Evolutionary conservation across 2,888 invertebrate species (phyloP), one percentile per base, ranked within the genome.

Genomic region (Tuberolachnus salignus): DNA sequence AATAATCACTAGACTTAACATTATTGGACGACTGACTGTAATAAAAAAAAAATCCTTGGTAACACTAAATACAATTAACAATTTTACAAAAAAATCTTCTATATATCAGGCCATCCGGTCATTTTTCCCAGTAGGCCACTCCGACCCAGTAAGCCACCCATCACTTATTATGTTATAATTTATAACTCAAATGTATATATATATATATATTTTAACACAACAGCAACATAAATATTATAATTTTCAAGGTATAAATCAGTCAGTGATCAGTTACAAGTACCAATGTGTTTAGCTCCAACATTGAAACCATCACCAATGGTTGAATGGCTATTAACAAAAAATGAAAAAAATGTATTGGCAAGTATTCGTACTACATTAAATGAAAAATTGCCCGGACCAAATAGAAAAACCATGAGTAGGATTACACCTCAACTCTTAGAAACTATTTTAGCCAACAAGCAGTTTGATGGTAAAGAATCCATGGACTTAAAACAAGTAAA

Each of bases 401-500:
- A 61, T 13, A 69, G n/a, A 69, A 78, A 69, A 69, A 59, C 57
- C 21, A 59, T 69, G 11, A 42, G 69, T 57, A 69, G 69, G 11
- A 69, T 69, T 42, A 78, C 78, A 69, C 78, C 78, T 49, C 78
- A 61, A 23, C n/a, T 61, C 11, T 59, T 78, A 69, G 78, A 78
- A 78, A 69, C 34, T 14, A 6, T 78, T 14, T 61, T 78, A 69
- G 21, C 59, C n/a, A 67, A 78, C 23, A 21, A 69, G 61, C 69
- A 46, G 49, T 78, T 69, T 61, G 51, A 78, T n/a, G 49, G 11
- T 26, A 69, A 78, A 49, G 78, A 78, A 51, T 34, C 6, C 13
- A 69, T 78, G 16, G 78, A 78, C 21, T 59, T 78, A 34, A 78
- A 78, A 78, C 78, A 78, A 69, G 78, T 69, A 59, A 69, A 34